Percentiles rank a stretch among this genome's conserved stretches.
Evolutionary conservation across 92 coral and sea anemone species (phyloP).

Genomic region (Meandrina meandrites): DNA sequence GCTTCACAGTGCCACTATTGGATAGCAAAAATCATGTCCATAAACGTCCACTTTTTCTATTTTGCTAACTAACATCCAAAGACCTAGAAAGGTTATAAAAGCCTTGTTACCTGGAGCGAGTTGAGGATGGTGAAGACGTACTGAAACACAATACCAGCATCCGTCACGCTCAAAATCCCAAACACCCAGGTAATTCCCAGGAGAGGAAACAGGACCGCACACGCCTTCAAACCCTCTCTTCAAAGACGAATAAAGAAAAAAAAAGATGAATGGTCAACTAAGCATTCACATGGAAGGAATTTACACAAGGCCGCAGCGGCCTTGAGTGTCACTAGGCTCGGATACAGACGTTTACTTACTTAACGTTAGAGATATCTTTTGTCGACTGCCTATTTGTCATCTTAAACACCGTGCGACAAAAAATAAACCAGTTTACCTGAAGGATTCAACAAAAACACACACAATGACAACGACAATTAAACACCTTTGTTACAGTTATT

Average conservation of each 20-base stretch:
- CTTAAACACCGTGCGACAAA: conserved; percentile 77
- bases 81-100: no score
- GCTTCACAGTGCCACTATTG: no score
- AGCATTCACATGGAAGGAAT: no score
- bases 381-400: conserved; percentile 75
- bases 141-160: conserved; percentile 60
- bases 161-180: conserved; percentile 54
- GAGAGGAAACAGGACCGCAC: conserved; percentile 65
- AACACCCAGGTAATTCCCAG: conserved; percentile 75
- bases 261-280: no score
- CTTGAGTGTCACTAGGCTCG: no score
- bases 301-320: no score
- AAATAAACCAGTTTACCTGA: conserved; percentile 67
- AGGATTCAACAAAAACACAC: neutral
- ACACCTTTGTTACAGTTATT: neutral
- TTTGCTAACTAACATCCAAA: no score
- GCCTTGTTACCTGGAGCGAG: conserved; percentile 59
- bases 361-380: conserved; percentile 55
- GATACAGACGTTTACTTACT: conserved; percentile 31
- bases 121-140: conserved; percentile 72
- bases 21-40: no score
- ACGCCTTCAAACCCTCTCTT: conserved; percentile 56
- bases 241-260: neutral
- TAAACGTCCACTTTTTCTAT: no score
- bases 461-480: neutral